Conservation (phyloP, 2,888 invertebrate species). For the Eurytoma adleriae region DNA sequence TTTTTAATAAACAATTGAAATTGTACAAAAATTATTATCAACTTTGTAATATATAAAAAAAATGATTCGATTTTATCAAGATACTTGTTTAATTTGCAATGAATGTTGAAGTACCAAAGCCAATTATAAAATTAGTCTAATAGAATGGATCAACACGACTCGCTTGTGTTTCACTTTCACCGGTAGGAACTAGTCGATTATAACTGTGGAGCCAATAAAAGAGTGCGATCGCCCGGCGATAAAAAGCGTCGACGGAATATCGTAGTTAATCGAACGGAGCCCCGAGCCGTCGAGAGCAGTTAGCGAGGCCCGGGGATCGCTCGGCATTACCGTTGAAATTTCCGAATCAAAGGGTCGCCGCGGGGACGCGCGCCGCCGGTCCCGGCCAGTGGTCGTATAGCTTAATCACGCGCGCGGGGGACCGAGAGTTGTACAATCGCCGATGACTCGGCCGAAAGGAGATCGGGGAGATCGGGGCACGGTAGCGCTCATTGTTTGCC, state of each 20-base stretch:
- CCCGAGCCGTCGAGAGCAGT: neutral
- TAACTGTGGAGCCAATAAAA: no score
- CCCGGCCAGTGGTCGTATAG: slow-evolving; percentile 1
- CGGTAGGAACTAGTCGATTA: no score
- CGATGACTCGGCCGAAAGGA: slow-evolving; percentile 27
- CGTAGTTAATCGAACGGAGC: slow-evolving; percentile 8
- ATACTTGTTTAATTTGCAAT: no score
- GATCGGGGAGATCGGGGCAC: slow-evolving; percentile 17
- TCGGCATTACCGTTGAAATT: slow-evolving; percentile 25
- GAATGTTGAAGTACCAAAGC: no score
- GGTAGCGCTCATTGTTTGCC: slow-evolving; percentile 57
- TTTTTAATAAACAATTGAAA: no score
- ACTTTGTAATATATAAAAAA: no score
- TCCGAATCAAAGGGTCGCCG: slow-evolving; percentile 35
- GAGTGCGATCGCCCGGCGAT: no score
- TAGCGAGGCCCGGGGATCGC: neutral
- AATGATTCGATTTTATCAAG: no score
- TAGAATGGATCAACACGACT: no score
- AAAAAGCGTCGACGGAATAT: neutral
- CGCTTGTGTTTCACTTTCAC: no score
- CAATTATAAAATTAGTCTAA: no score
- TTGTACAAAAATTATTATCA: no score
- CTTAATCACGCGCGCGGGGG: slow-evolving; percentile 16
- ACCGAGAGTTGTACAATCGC: slow-evolving; percentile 19
- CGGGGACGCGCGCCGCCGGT: neutral